These are phyloP conservation scores for Phoxinus dragarum DNA, from an alignment of 2,797 vertebrate species.

Conservation along the genomic window DNA sequence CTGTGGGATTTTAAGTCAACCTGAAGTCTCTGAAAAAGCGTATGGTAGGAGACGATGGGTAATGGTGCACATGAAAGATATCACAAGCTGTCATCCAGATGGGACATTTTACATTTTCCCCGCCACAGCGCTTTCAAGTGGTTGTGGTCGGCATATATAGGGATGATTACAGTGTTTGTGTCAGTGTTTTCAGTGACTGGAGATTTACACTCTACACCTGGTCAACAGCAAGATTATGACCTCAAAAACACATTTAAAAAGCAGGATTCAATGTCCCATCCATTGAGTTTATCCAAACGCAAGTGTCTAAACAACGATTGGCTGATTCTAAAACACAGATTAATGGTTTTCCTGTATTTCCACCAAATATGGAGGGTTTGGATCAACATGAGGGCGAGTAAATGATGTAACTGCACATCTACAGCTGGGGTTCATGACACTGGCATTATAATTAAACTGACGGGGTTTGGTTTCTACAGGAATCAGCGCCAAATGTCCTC, in stretches of 20 bases:
- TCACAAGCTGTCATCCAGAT: slow-evolving; percentile 32
- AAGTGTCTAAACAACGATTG: fast-evolving
- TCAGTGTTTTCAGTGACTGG: background rate
- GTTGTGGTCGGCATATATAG: background rate
- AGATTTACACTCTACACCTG: background rate
- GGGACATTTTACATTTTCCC: background rate
- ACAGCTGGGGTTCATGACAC: background rate
- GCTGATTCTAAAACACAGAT: background rate
- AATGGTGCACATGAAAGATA: background rate
- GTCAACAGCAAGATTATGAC: background rate
- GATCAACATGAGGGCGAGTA: background rate
- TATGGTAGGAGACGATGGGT: background rate
- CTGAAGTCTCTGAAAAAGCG: background rate
- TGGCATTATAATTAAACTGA: slow-evolving; percentile 22
- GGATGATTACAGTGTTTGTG: slow-evolving; percentile 24
- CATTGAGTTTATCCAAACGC: background rate
- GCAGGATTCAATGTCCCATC: background rate
- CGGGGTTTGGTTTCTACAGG: slow-evolving; percentile 18
- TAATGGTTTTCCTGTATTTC: background rate
- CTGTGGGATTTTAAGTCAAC: background rate
- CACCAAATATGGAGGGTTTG: background rate
- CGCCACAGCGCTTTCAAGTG: background rate
- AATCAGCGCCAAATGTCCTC: slow-evolving; percentile 26
- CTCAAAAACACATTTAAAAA: background rate
- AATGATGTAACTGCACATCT: background rate